A percentile compares a stretch with the other conserved stretches of the same genome.
Conservation (phyloP, 2,797 vertebrate genomes). For the Sebastes umbrosus region DNA sequence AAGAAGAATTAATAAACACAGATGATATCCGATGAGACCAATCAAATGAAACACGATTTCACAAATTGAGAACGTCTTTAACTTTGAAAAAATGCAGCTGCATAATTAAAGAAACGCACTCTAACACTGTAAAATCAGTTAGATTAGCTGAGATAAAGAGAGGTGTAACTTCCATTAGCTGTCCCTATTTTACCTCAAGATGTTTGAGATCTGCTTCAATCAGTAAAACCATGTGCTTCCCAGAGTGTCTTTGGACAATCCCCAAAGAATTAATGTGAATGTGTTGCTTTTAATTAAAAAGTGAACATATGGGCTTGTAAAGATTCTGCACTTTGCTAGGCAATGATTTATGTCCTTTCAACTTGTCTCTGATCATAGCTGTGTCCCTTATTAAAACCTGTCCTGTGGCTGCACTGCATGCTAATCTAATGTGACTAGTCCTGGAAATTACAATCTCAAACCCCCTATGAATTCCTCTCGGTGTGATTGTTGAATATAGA, state of each 20-base stretch:
- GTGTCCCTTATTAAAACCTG: constrained; percentile 2
- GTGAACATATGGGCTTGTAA: not conserved
- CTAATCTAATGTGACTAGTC: not conserved
- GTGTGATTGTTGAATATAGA: not conserved
- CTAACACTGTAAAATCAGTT: not conserved
- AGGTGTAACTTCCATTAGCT: not conserved
- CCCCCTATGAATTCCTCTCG: not conserved
- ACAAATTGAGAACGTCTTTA: not conserved
- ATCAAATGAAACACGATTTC: not conserved
- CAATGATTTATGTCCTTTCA: not conserved
- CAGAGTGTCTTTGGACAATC: not conserved
- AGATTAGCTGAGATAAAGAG: not conserved
- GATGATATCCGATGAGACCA: not conserved
- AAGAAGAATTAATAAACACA: not conserved
- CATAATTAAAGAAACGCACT: not conserved
- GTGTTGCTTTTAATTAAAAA: constrained; percentile 9
- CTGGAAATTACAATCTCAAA: not conserved
- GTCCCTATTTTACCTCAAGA: not conserved
- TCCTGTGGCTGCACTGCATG: not conserved
- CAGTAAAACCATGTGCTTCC: not conserved
- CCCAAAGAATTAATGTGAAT: not conserved
- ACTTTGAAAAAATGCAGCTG: not conserved
- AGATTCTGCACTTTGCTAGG: not conserved
- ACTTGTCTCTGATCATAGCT: not conserved
- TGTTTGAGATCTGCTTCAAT: not conserved